These are phyloP conservation scores for Megalonaias nervosa DNA, from an alignment of 1,140 invertebrate species.

Conservation along the genomic window DNA sequence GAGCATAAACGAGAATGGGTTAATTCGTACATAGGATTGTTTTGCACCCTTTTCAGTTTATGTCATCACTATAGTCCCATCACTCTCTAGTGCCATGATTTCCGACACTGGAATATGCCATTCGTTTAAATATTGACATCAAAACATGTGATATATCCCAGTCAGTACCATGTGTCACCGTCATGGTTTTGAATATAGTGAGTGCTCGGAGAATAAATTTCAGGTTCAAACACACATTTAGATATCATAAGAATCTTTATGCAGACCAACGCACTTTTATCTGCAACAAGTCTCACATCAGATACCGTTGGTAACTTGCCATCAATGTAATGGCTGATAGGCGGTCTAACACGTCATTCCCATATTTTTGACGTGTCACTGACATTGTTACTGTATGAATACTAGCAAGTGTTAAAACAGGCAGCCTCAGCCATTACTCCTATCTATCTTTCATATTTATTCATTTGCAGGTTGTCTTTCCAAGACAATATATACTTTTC, in stretches of 20 bases:
- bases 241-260: no score
- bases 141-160: not conserved
- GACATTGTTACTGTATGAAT: no score
- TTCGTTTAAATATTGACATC: not conserved
- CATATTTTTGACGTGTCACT: no score
- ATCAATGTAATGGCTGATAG: no score
- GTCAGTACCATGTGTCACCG: not conserved
- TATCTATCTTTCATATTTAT: no score
- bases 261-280: not conserved
- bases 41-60: not conserved
- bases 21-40: not conserved
- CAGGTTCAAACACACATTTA: not conserved
- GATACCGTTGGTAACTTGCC: no score
- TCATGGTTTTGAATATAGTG: not conserved
- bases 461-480: no score
- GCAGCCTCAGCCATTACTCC: no score
- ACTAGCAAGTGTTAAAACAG: no score
- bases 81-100: not conserved
- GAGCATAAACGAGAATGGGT: not conserved
- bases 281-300: not conserved
- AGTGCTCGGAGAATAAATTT: not conserved
- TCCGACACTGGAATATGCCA: not conserved
- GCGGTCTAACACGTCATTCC: no score
- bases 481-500: no score
- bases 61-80: not conserved